phyloP scores from a whole-genome alignment of 1,140 invertebrate species.

The Ips nitidus region DNA sequence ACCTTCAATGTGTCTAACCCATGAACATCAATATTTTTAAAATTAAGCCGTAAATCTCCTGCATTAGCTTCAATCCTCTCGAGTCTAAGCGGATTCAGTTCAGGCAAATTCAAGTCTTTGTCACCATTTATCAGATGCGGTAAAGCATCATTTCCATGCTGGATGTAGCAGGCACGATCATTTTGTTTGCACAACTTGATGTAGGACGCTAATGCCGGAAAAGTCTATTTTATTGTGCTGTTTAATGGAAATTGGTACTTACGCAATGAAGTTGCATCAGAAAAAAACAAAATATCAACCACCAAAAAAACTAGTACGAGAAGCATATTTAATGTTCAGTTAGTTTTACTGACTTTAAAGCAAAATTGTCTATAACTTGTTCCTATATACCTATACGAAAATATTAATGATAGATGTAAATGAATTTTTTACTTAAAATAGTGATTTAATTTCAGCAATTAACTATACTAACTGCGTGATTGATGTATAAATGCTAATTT shows the following conservation, averaged over 20 bases:
- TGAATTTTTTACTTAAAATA: not conserved
- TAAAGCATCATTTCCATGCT: slow-evolving; percentile 43
- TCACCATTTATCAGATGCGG: slow-evolving; percentile 39
- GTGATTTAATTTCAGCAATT: not conserved
- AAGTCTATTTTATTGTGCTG: not conserved
- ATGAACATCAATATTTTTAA: slow-evolving; percentile 36
- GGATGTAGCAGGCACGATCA: slow-evolving; percentile 45
- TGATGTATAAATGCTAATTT: too few species aligned
- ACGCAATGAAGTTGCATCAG: not conserved
- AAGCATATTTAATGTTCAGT: not conserved
- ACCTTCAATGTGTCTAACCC: slow-evolving; percentile 41
- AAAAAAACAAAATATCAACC: not conserved
- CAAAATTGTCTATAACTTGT: not conserved
- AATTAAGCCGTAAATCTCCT: slow-evolving; percentile 38
- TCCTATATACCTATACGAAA: not conserved
- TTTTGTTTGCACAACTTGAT: slow-evolving; percentile 45
- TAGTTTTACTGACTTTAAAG: not conserved
- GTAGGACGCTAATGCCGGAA: slow-evolving; percentile 45
- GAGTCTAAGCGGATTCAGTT: slow-evolving; percentile 39
- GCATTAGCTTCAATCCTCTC: slow-evolving; percentile 38
- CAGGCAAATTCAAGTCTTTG: slow-evolving; percentile 30
- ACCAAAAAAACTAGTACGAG: not conserved
- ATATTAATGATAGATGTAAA: not conserved
- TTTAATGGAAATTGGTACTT: not conserved
- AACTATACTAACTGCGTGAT: too few species aligned